phyloP scores from a whole-genome alignment of 2,113 vertebrate species.

The Collichthys lucidus region DNA sequence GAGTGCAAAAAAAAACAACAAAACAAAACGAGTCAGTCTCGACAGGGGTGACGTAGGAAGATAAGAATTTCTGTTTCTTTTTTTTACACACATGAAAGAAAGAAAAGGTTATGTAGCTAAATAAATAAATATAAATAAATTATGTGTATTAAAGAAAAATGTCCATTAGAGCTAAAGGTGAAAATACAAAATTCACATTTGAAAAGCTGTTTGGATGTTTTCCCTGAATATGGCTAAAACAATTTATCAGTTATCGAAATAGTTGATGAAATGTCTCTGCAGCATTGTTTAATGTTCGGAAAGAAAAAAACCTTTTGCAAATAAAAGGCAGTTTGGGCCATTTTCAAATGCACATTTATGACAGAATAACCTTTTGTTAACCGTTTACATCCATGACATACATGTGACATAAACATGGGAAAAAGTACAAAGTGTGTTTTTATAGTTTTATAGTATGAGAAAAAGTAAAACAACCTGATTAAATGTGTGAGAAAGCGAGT shows the following conservation, averaged over 20 bases:
- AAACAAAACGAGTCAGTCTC: neutral
- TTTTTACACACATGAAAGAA: neutral
- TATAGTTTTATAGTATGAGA: neutral
- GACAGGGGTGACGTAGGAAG: neutral
- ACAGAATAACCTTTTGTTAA: neutral
- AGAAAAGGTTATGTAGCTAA: neutral
- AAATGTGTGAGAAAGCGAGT: neutral
- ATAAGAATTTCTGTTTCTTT: neutral
- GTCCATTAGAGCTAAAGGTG: neutral
- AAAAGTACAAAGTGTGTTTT: neutral
- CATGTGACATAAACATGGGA: neutral
- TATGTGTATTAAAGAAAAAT: too few relatives aligned
- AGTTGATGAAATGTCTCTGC: neutral
- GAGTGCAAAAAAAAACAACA: neutral
- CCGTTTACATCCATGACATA: neutral
- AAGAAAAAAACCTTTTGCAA: neutral
- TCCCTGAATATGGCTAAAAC: neutral
- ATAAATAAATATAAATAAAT: too few relatives aligned
- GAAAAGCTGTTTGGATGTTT: neutral
- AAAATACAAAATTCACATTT: neutral
- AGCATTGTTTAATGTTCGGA: neutral
- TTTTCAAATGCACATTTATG: neutral
- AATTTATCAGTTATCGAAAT: neutral
- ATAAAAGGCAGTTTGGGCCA: neutral
- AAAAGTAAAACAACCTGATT: constrained; percentile 1